A percentile compares a stretch with the other conserved stretches of the same genome.
These are phyloP conservation scores for Augochlora pura DNA, from an alignment of 1,140 invertebrate species.

Conservation along the genomic window DNA sequence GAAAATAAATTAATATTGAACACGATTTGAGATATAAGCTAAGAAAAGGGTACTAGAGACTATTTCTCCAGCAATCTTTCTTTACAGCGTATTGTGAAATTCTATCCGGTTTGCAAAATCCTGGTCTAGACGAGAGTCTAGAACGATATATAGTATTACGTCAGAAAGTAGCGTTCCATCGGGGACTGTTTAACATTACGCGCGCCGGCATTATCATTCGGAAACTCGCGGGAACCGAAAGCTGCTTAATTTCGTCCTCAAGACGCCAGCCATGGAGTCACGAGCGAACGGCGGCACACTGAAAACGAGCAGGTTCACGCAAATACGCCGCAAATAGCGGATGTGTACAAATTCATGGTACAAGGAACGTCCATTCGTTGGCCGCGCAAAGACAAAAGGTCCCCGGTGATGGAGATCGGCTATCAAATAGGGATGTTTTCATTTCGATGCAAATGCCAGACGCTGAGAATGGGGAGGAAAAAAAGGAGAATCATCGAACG, in stretches of 20 bases:
- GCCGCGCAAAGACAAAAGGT: constrained; percentile 55
- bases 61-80: too few species aligned
- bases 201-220: too few species aligned
- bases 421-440: constrained; percentile 68
- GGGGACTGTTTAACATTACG: background rate
- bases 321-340: constrained; percentile 52
- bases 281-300: background rate
- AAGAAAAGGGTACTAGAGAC: too few species aligned
- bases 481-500: constrained; percentile 33
- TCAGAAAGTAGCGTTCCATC: background rate
- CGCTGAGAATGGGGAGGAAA: constrained; percentile 14
- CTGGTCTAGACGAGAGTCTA: background rate
- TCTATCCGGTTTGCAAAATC: background rate
- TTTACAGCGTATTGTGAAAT: background rate
- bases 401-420: constrained; percentile 68
- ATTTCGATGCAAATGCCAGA: constrained; percentile 71
- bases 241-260: background rate
- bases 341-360: constrained; percentile 66
- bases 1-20: too few species aligned
- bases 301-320: constrained; percentile 29
- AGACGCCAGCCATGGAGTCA: background rate
- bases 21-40: too few species aligned
- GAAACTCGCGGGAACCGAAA: background rate
- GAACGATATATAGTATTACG: background rate
- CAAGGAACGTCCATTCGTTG: constrained; percentile 67